Base-by-base conservation (phyloP, 2,113 vertebrate species). In the Pangasianodon gigas region DNA sequence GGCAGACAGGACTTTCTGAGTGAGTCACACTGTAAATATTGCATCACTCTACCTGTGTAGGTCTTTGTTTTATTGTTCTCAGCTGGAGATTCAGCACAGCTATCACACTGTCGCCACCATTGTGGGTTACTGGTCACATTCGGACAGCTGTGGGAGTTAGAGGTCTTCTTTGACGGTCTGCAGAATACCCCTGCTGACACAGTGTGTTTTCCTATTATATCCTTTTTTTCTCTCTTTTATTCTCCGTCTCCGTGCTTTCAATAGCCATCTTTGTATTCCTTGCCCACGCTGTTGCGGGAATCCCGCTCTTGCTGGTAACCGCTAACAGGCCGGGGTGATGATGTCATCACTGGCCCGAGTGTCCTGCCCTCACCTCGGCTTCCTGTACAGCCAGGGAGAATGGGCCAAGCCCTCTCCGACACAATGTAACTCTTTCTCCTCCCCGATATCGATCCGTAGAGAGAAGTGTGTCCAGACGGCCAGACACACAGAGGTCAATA, bases 301-400 rank as follows among this genome's bases (percentile, higher is more conserved):
- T 95, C 94, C 95, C 93, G 8, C 92, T 92, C 87, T 94, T 95
- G 93, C 94, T 96, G 93, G 95, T 95, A 95, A 96, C 94, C 93
- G 91, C 92, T 93, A 90, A 94, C 92, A 84, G 93, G 92, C 93
- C 84, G 89, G 93, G 88, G 91, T 4, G 93, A 94, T 96, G 94
- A 96, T 91, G 93, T 96, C 95, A 96, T 95, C 94, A 95, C 90
- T 77, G 91, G 93, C 92, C 92, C 91, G 89, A 94, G 93, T 94
- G 92, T 92, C 92, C 91, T 92, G 91, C 85, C 89, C 87, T 91
- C 92, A 91, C 92, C 92, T 75, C 60, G 26, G 7, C 83, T 69
- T 80, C 79, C 90, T 85, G 46, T 74, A 56, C 87, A 11, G 26
- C 77, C 87, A 89, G 67, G 82, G 60, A 87, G 82, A 75, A 46